phyloP scores from a whole-genome alignment of 2,797 vertebrate species.

The Mus caroli region DNA sequence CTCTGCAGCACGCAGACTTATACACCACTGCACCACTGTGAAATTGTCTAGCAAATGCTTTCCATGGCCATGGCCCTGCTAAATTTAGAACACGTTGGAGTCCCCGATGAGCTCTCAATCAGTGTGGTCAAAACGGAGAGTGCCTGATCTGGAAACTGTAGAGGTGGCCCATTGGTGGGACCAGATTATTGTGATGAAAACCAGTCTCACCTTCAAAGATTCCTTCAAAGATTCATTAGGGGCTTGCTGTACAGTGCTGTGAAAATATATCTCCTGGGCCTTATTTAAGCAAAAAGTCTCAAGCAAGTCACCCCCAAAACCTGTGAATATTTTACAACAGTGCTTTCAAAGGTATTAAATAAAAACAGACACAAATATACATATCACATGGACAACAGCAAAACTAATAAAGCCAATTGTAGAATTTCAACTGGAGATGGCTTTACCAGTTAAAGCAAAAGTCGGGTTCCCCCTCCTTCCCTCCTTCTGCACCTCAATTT shows the following conservation, averaged over 20 bases:
- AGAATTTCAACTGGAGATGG: neutral
- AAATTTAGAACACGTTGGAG: neutral
- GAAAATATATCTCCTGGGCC: slow-evolving; percentile 38
- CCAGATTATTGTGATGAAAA: slow-evolving; percentile 26
- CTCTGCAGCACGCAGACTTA: neutral
- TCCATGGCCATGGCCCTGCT: neutral
- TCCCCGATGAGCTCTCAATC: slow-evolving; percentile 48
- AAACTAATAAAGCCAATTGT: neutral
- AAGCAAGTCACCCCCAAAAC: neutral
- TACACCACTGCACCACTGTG: neutral
- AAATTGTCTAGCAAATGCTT: slow-evolving; percentile 28
- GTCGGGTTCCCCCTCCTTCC: neutral
- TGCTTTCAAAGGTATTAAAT: slow-evolving; percentile 54
- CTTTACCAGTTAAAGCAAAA: neutral
- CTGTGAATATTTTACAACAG: slow-evolving; percentile 4
- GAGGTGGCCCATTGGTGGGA: slow-evolving; percentile 27
- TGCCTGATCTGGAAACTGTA: slow-evolving; percentile 57
- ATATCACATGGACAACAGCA: neutral
- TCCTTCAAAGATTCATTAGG: slow-evolving; percentile 46
- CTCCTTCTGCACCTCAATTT: neutral
- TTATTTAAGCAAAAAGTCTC: neutral
- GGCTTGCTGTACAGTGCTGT: slow-evolving; percentile 23
- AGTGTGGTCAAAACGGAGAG: neutral
- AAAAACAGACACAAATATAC: neutral
- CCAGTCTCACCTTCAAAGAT: slow-evolving; percentile 37